Evolutionary conservation across 2,113 vertebrate species (phyloP).

Genomic region (Gymnarchus niloticus): DNA sequence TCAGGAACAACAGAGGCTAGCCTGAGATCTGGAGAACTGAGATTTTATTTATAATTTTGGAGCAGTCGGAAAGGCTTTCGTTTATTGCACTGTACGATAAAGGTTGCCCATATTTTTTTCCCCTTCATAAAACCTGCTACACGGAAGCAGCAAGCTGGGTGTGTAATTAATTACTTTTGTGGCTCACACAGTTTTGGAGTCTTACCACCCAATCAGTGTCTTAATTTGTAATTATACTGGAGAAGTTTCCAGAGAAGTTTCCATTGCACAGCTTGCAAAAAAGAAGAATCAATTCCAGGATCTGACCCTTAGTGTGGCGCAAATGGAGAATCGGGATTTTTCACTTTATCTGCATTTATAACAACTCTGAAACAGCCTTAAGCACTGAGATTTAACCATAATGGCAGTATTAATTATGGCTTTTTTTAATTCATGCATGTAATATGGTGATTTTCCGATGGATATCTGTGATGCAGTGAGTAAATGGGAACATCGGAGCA

Average conservation of each 20-base stretch:
- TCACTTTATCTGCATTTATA: neutral
- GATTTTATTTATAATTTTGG: neutral
- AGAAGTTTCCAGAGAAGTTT: neutral
- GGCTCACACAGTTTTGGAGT: neutral
- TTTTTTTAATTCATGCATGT: neutral
- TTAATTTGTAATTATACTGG: neutral
- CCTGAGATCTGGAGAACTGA: neutral
- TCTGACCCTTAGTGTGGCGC: neutral
- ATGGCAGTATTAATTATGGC: neutral
- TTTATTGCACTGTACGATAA: neutral
- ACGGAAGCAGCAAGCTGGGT: neutral
- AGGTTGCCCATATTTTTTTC: neutral
- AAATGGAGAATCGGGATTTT: constrained; percentile 2
- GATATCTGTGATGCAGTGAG: neutral
- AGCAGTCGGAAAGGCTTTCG: neutral
- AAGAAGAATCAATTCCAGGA: neutral
- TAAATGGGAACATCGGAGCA: neutral
- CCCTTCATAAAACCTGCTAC: neutral
- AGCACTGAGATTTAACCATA: neutral
- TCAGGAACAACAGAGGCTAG: neutral
- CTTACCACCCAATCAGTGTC: neutral
- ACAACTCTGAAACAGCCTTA: neutral
- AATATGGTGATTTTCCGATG: neutral
- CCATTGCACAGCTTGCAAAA: neutral
- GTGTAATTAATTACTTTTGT: neutral